phyloP scores from a whole-genome alignment of 2,113 vertebrate genomes.

The Monarcha castaneiventris region DNA sequence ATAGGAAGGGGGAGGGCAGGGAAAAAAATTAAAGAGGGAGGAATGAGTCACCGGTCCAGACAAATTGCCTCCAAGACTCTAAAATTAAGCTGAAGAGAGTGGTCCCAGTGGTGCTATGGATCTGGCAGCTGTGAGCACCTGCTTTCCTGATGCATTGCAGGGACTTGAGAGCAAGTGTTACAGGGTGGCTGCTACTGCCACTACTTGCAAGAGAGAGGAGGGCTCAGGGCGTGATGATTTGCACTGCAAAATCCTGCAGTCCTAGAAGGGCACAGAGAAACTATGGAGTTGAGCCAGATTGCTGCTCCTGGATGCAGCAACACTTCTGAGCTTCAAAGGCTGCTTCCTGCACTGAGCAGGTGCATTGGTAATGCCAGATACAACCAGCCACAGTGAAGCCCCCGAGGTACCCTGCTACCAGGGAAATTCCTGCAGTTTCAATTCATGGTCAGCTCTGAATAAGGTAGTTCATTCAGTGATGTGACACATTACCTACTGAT shows the following conservation, averaged over 20 bases:
- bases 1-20: neutral
- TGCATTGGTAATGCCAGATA: neutral
- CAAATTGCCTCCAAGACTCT: conserved; percentile 55
- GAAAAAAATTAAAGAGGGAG: neutral
- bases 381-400: neutral
- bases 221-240: neutral
- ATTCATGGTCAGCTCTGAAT: neutral
- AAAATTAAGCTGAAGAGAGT: conserved; percentile 58
- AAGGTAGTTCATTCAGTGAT: neutral
- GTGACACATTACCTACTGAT: neutral
- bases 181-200: neutral
- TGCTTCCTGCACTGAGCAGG: neutral
- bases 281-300: neutral
- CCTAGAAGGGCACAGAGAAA: neutral
- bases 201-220: neutral
- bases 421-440: neutral
- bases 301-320: neutral
- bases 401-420: neutral
- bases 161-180: neutral
- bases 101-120: conserved; percentile 11
- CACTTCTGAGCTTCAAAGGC: neutral
- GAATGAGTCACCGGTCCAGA: conserved; percentile 67
- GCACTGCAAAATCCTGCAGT: conserved; percentile 38
- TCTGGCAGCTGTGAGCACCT: conserved; percentile 47
- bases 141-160: conserved; percentile 61